phyloP scores from a whole-genome alignment of 2,113 vertebrate genomes.

The Parus major region DNA sequence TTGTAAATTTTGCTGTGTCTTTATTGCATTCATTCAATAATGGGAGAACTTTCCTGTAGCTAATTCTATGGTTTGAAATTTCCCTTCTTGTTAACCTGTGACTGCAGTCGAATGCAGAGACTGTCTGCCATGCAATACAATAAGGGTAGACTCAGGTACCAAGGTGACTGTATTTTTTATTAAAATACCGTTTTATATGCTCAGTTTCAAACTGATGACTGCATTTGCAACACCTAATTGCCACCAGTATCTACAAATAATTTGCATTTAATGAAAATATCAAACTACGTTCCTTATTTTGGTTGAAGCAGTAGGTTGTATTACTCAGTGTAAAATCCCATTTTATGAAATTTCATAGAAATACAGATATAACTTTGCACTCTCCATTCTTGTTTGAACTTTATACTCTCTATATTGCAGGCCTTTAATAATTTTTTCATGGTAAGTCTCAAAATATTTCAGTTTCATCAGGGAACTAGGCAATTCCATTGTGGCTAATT shows the following conservation, averaged over 20 bases:
- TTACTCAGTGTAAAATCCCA: background rate
- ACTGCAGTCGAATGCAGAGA: background rate
- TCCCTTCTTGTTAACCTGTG: constrained; percentile 60
- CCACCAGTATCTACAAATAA: constrained; percentile 60
- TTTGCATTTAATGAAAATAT: constrained; percentile 70
- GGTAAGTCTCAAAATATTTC: constrained; percentile 31
- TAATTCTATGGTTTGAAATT: constrained; percentile 66
- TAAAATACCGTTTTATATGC: constrained; percentile 67
- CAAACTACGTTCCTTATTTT: constrained; percentile 38
- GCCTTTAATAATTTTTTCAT: constrained; percentile 27
- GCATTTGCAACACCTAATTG: constrained; percentile 71
- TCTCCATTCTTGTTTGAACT: constrained; percentile 16
- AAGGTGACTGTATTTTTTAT: constrained; percentile 60
- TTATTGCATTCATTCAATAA: constrained; percentile 63
- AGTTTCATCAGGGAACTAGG: constrained; percentile 2
- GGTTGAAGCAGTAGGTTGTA: constrained; percentile 33
- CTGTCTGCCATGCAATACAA: constrained; percentile 48
- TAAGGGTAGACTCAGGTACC: constrained; percentile 30
- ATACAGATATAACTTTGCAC: background rate
- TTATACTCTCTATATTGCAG: constrained; percentile 19
- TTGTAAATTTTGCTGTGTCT: constrained; percentile 53
- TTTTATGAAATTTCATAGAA: constrained; percentile 46
- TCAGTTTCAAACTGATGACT: constrained; percentile 63
- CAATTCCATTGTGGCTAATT: constrained; percentile 12
- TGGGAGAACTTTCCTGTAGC: constrained; percentile 47